Evolutionary conservation across 1,140 invertebrate genomes (phyloP).

Genomic region (Ostrea denselamellosa): DNA sequence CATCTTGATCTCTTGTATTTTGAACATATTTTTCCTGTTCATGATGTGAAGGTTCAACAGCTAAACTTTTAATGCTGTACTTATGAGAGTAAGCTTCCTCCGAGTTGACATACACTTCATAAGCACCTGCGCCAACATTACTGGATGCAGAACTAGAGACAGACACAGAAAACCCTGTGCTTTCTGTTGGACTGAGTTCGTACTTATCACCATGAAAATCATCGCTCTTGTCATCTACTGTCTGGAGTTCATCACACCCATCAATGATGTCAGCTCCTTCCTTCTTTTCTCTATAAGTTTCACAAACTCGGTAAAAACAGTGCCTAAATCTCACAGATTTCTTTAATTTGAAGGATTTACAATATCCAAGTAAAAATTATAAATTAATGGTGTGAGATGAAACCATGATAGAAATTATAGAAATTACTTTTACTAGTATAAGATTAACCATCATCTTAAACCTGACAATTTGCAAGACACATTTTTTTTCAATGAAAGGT

Average conservation of each 20-base stretch:
- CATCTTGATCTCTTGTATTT: not conserved
- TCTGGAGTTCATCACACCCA: not conserved
- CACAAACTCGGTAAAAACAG: not conserved
- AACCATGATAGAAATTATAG: too few relatives aligned
- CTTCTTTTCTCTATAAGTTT: not conserved
- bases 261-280: not conserved
- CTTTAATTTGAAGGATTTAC: not conserved
- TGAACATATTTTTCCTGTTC: not conserved
- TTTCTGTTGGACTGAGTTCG: constrained; percentile 4
- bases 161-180: not conserved
- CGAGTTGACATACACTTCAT: not conserved
- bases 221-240: not conserved
- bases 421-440: too few relatives aligned
- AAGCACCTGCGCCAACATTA: not conserved
- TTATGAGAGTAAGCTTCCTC: not conserved
- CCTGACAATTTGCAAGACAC: too few relatives aligned
- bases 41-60: not conserved
- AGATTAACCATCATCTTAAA: too few relatives aligned
- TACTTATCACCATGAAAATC: not conserved
- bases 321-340: not conserved
- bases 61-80: not conserved
- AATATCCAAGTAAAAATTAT: too few relatives aligned
- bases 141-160: not conserved
- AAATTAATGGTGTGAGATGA: too few relatives aligned
- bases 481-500: too few relatives aligned